Evolutionary conservation across 2,113 vertebrate species (phyloP).

Genomic region (Syrmaticus mikado): DNA sequence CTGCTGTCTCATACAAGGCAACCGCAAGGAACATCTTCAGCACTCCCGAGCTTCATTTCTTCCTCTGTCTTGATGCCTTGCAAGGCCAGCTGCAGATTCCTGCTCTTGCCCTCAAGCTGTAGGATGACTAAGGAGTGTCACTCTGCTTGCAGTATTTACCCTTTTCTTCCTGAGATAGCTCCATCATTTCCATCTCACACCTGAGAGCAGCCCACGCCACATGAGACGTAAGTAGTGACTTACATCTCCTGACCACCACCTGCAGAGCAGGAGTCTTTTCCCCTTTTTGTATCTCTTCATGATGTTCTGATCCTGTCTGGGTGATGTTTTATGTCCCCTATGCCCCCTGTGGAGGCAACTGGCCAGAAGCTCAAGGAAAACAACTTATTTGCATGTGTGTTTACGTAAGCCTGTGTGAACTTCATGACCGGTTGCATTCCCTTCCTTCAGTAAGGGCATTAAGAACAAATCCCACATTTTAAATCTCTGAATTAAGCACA

Average conservation of each 20-base stretch:
- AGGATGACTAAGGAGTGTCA: neutral
- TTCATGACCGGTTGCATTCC: constrained; percentile 62
- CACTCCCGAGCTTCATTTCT: neutral
- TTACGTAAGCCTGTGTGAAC: constrained; percentile 70
- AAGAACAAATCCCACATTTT: constrained; percentile 50
- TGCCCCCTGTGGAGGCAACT: constrained; percentile 39
- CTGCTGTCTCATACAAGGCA: neutral
- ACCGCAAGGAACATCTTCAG: neutral
- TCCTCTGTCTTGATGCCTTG: neutral
- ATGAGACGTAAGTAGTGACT: neutral
- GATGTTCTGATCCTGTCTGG: neutral
- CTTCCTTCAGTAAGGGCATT: constrained; percentile 41
- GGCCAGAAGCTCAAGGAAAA: constrained; percentile 61
- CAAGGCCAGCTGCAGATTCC: neutral
- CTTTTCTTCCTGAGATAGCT: neutral
- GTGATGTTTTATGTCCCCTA: constrained; percentile 22
- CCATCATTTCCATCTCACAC: neutral
- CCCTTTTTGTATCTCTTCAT: constrained; percentile 32
- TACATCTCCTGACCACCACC: neutral
- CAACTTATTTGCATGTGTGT: constrained; percentile 46
- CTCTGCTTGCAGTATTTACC: neutral
- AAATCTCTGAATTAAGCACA: constrained; percentile 60
- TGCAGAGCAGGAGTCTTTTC: neutral
- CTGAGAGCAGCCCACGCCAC: accelerated
- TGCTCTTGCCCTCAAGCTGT: neutral